phyloP scores from a whole-genome alignment of 1,140 invertebrate genomes.

The Drosophila pachea region DNA sequence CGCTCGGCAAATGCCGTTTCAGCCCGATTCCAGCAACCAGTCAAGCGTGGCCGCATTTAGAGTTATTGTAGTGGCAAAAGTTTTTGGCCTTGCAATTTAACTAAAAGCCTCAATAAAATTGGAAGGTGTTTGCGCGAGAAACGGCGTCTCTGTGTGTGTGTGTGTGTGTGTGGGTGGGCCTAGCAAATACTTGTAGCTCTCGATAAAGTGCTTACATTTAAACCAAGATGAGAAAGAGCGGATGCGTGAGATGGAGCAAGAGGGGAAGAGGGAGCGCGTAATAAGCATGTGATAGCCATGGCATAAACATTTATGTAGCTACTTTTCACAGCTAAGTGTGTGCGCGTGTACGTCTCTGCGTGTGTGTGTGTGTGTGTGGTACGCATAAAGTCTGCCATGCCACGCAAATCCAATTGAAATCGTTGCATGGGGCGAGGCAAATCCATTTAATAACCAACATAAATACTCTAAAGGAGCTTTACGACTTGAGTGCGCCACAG shows the following conservation, averaged over 20 bases:
- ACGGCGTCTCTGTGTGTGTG: not conserved
- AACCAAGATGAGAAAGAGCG: slow-evolving; percentile 5
- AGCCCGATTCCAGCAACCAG: slow-evolving; percentile 17
- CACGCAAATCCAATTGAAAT: slow-evolving; percentile 72
- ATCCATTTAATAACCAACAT: slow-evolving; percentile 77
- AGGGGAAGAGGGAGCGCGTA: slow-evolving; percentile 10
- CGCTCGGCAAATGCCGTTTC: slow-evolving; percentile 47
- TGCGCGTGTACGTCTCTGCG: not conserved
- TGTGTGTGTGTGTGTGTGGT: slow-evolving; percentile 8
- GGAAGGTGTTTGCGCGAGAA: slow-evolving; percentile 55
- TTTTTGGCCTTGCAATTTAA: slow-evolving; percentile 69
- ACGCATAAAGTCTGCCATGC: slow-evolving; percentile 43
- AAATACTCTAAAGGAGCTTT: slow-evolving; percentile 72
- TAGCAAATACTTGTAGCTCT: slow-evolving; percentile 30
- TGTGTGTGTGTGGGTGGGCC: not conserved
- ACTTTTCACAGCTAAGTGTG: slow-evolving; percentile 23
- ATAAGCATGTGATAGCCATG: slow-evolving; percentile 51
- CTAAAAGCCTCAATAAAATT: slow-evolving; percentile 69
- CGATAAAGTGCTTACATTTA: slow-evolving; percentile 45
- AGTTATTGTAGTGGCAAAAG: slow-evolving; percentile 66
- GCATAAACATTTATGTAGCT: slow-evolving; percentile 63
- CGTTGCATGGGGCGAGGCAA: slow-evolving; percentile 56
- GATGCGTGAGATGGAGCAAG: not conserved
- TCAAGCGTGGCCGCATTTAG: slow-evolving; percentile 48
- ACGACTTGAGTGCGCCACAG: slow-evolving; percentile 67